phyloP scores from a whole-genome alignment of 2,888 invertebrate species.

The Ennomos erosarius region DNA sequence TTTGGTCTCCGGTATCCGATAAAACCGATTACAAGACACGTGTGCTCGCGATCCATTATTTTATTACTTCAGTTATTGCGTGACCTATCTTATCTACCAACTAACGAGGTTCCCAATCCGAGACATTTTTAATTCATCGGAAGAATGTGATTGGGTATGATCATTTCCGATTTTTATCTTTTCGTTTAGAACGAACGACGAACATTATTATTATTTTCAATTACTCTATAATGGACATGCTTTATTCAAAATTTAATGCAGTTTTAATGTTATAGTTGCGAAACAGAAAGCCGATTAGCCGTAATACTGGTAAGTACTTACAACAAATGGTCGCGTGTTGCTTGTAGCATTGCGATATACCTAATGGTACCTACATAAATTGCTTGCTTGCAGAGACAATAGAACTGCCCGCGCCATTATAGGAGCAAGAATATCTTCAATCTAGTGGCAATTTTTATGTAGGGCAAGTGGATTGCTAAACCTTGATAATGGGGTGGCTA shows the following conservation, averaged over 20 bases:
- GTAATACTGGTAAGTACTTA: slow-evolving; percentile 40
- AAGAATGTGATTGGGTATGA: slow-evolving; percentile 46
- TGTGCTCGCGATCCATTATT: slow-evolving; percentile 63
- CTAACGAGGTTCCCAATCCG: slow-evolving; percentile 56
- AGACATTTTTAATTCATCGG: slow-evolving; percentile 68
- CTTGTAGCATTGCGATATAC: slow-evolving; percentile 55
- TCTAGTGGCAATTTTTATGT: slow-evolving; percentile 59
- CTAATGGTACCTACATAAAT: slow-evolving; percentile 50
- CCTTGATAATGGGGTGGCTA: slow-evolving; percentile 27
- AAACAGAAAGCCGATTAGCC: slow-evolving; percentile 68
- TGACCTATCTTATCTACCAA: slow-evolving; percentile 63
- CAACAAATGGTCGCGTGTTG: slow-evolving; percentile 60
- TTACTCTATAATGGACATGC: slow-evolving; percentile 68
- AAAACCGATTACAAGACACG: slow-evolving; percentile 42
- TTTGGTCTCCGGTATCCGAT: slow-evolving; percentile 12
- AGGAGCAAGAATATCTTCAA: slow-evolving; percentile 56
- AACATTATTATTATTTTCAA: slow-evolving; percentile 57
- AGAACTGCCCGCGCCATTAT: slow-evolving; percentile 54
- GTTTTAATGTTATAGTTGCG: slow-evolving; percentile 74
- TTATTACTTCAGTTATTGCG: slow-evolving; percentile 52
- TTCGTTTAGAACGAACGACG: slow-evolving; percentile 59
- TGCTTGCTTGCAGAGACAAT: slow-evolving; percentile 65
- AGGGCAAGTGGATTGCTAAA: slow-evolving; percentile 54
- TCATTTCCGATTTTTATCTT: slow-evolving; percentile 41
- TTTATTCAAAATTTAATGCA: slow-evolving; percentile 74